A percentile compares a stretch with the other conserved stretches of the same genome.
Evolutionary conservation across 2,888 invertebrate genomes (phyloP).

Genomic region (Coelinius sp.): DNA sequence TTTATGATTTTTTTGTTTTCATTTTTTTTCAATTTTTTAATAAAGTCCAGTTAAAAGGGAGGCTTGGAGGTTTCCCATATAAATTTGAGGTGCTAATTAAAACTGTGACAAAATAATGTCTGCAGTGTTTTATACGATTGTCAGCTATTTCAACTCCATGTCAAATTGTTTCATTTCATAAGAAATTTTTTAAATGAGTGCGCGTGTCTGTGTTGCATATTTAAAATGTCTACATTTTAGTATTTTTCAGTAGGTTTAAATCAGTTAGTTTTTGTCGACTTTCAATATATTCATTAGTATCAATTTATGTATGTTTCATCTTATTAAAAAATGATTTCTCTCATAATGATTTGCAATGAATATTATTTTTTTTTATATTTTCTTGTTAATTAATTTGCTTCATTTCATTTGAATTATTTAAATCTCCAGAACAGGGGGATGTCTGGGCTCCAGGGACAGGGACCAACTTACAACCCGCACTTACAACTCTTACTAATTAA

Average conservation of each 20-base stretch:
- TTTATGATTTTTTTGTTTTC: background rate
- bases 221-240: slow-evolving; percentile 43
- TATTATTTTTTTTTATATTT: slow-evolving; percentile 37
- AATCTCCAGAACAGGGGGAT: slow-evolving; percentile 70
- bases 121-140: slow-evolving; percentile 41
- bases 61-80: slow-evolving; percentile 21
- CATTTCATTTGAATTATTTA: slow-evolving; percentile 43
- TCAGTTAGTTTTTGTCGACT: slow-evolving; percentile 43
- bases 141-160: slow-evolving; percentile 41
- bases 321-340: slow-evolving; percentile 28
- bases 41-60: slow-evolving; percentile 41
- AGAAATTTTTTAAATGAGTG: slow-evolving; percentile 50
- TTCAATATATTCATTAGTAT: slow-evolving; percentile 43
- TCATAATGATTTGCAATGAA: slow-evolving; percentile 34
- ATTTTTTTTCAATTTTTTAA: slow-evolving; percentile 22
- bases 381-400: slow-evolving; percentile 44
- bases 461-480: slow-evolving; percentile 70
- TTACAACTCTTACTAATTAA: slow-evolving; percentile 71
- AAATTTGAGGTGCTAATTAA: slow-evolving; percentile 26
- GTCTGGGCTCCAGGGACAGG: slow-evolving; percentile 70
- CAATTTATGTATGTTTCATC: slow-evolving; percentile 9
- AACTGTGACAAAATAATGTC: slow-evolving; percentile 38
- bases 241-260: slow-evolving; percentile 44
- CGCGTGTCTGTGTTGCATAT: slow-evolving; percentile 49
- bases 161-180: slow-evolving; percentile 35